phyloP scores from a whole-genome alignment of 2,797 vertebrate genomes.

The Hoplostethus atlanticus region DNA sequence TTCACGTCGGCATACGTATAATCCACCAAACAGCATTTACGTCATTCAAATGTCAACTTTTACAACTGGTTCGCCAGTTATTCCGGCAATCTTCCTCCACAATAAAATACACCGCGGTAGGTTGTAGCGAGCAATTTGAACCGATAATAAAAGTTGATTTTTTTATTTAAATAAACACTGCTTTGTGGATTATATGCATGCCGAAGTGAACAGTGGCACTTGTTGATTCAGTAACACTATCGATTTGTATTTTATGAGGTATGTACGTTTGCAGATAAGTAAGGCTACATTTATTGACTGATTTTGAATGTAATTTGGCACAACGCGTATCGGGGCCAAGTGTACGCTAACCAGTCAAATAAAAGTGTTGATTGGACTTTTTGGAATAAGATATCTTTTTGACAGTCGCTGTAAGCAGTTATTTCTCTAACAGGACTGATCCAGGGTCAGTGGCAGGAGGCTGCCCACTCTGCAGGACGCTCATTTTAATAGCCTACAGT shows the following conservation, averaged over 20 bases:
- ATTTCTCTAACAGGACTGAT: no score
- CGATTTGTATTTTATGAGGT: neutral
- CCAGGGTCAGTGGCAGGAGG: no score
- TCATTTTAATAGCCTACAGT: neutral
- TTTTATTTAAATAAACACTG: neutral
- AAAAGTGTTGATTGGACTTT: conserved; percentile 11
- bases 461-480: conserved; percentile 21
- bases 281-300: neutral
- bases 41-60: neutral
- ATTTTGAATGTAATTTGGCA: neutral
- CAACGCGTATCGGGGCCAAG: neutral
- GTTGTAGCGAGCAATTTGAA: no score
- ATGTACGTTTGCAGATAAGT: neutral
- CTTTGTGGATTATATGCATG: neutral
- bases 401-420: no score
- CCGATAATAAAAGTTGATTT: conserved; percentile 10
- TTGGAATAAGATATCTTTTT: neutral
- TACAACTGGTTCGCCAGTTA: neutral
- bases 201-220: neutral
- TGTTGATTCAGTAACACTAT: neutral
- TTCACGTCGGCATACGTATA: neutral
- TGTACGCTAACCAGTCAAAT: neutral
- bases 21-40: neutral
- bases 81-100: no score
- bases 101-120: no score